A percentile compares a stretch with the other conserved stretches of the same genome.
phyloP scores from a whole-genome alignment of 2,888 invertebrate species.

The Harpalus rufipes region DNA sequence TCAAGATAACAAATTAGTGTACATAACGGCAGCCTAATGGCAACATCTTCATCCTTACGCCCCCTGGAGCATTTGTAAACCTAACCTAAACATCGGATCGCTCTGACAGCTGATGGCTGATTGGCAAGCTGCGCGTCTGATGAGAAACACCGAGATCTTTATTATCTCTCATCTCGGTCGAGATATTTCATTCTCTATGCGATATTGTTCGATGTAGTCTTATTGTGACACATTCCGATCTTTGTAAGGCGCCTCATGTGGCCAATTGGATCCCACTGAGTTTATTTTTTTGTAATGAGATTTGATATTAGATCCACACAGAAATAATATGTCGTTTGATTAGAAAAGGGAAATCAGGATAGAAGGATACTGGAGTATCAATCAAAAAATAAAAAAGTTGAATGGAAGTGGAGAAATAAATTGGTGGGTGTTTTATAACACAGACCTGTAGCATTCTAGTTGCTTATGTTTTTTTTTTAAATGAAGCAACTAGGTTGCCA shows the following conservation, averaged over 20 bases:
- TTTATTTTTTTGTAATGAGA: conserved; percentile 42
- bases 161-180: conserved; percentile 71
- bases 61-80: conserved; percentile 56
- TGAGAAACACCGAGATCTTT: conserved; percentile 76
- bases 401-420: neutral
- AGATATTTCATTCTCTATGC: conserved; percentile 49
- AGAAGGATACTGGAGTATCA: neutral
- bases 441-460: no score
- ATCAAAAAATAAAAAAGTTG: neutral
- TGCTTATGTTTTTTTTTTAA: no score
- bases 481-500: no score
- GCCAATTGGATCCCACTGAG: conserved; percentile 55
- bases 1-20: conserved; percentile 67
- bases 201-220: conserved; percentile 43
- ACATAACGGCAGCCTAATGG: conserved; percentile 65
- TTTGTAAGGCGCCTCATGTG: conserved; percentile 63
- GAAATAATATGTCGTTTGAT: neutral
- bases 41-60: conserved; percentile 66
- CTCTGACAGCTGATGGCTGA: conserved; percentile 70
- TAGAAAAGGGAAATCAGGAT: neutral
- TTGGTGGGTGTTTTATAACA: neutral
- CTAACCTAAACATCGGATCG: conserved; percentile 58
- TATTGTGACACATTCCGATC: conserved; percentile 58
- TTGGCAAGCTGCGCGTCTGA: conserved; percentile 77
- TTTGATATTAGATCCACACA: conserved; percentile 19